phyloP scores from a whole-genome alignment of 2,113 vertebrate genomes.

The Rafetus swinhoei region DNA sequence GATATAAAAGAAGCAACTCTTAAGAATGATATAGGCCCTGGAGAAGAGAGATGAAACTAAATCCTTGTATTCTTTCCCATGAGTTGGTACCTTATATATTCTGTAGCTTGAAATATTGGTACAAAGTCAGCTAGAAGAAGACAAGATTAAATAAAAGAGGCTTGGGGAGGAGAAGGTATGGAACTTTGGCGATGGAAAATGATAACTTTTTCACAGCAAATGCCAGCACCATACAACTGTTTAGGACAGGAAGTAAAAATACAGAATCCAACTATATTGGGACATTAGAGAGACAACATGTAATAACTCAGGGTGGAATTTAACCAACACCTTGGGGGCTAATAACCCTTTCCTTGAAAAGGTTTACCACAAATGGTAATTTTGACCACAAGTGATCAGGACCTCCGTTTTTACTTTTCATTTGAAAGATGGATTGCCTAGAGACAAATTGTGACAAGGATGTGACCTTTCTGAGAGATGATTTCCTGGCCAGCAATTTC shows the following conservation, averaged over 20 bases:
- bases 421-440: conserved; percentile 23
- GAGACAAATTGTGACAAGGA: conserved; percentile 56
- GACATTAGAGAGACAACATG: conserved; percentile 58
- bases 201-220: conserved; percentile 40
- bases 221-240: conserved; percentile 33
- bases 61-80: not conserved
- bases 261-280: conserved; percentile 57
- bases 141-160: conserved; percentile 62
- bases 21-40: not conserved
- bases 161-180: conserved; percentile 39
- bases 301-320: conserved; percentile 66
- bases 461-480: conserved; percentile 49
- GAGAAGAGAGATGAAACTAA: not conserved
- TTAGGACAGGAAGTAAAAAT: conserved; percentile 65
- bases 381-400: conserved; percentile 53
- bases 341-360: conserved; percentile 65
- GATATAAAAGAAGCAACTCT: conserved; percentile 1
- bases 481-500: conserved; percentile 50
- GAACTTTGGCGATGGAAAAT: conserved; percentile 46
- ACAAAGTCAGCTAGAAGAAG: conserved; percentile 25
- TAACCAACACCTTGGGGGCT: conserved; percentile 62
- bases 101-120: conserved; percentile 27
- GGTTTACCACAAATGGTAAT: conserved; percentile 38
- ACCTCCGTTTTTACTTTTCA: conserved; percentile 53
- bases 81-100: not conserved